Percentiles rank a stretch among this genome's conserved stretches.
Conservation (phyloP, 1,140 invertebrate species). For the Sipha flava region DNA sequence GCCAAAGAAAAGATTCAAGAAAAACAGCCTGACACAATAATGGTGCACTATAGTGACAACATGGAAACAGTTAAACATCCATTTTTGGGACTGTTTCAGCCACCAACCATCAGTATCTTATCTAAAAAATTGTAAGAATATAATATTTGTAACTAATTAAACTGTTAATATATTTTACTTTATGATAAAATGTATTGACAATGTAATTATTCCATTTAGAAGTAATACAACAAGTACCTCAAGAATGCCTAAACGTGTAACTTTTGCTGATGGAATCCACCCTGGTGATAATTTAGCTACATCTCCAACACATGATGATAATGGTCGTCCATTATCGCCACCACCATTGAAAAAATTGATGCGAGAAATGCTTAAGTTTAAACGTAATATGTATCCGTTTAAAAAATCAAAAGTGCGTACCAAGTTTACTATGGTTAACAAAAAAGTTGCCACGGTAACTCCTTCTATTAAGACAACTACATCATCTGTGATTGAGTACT, state of each 20-base stretch:
- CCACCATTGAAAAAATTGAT: constrained; percentile 4
- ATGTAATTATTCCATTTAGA: neutral
- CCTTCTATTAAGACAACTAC: neutral
- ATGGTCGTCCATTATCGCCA: neutral
- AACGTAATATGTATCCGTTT: neutral
- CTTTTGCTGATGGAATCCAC: neutral
- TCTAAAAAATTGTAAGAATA: too few relatives aligned
- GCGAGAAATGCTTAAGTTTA: neutral
- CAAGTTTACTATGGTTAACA: neutral
- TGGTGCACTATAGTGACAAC: constrained; percentile 4
- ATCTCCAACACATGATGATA: neutral
- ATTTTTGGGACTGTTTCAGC: constrained; percentile 7
- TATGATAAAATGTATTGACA: too few relatives aligned
- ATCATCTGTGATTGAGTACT: neutral
- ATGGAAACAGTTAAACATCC: constrained; percentile 22
- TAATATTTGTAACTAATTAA: too few relatives aligned
- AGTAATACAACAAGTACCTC: too few relatives aligned
- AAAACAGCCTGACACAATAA: neutral
- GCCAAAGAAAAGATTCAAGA: neutral
- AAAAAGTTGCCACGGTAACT: neutral
- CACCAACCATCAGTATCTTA: constrained; percentile 12
- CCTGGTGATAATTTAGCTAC: neutral
- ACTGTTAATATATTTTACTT: too few relatives aligned
- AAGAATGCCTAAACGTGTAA: neutral
- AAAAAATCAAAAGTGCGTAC: neutral